Base-by-base conservation (phyloP, 2,113 vertebrate species). In the Stegastes partitus region DNA sequence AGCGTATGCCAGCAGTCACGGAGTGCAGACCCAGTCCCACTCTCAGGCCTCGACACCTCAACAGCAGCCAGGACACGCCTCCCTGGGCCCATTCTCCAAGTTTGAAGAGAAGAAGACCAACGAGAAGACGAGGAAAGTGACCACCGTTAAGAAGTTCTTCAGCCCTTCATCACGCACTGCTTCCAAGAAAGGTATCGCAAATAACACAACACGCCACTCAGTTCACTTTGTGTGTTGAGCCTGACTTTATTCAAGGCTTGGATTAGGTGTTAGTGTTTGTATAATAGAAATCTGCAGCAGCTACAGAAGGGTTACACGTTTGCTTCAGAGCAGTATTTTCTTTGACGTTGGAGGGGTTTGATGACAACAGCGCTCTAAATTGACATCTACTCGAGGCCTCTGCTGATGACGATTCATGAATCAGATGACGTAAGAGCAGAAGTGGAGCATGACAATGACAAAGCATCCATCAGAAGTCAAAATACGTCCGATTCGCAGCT, bases 51-150 rank as follows among this genome's bases (percentile, higher is more conserved):
- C 97, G 55, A 92, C 93, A 0, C 87, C 91, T 21, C 96, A 95
- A 2, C 94, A 95, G 6, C 95, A 95, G 0, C 94, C 94, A 1
- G 85, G 57, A 5, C 96, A 95, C 2, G 93, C 95, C 10, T 88
- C 93, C 1, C 95, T 97, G 0, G 94, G 96, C 31, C 95, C 97
- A 9, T 99, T 99, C 77, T 97, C 98, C 34, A 99, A 99, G 87
- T 99, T 99, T 63, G 98, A 99, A 90, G 98, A 99, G 86, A 99
- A 99, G 95, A 99, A 99, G 88, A 98, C 96, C 78, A 99, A 98
- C 1, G 97, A 99, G 92, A 99, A 99, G 85, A 97, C 96, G 0
- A 94, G 98, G 3, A 98, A 99, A 78, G 98, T 99, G 70, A 99
- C 97, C 11, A 99, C 98, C 0, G 98, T 99, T 19, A 99, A 99